Conservation (phyloP, 2,888 invertebrate species). For the Chymomyza procnemis region DNA sequence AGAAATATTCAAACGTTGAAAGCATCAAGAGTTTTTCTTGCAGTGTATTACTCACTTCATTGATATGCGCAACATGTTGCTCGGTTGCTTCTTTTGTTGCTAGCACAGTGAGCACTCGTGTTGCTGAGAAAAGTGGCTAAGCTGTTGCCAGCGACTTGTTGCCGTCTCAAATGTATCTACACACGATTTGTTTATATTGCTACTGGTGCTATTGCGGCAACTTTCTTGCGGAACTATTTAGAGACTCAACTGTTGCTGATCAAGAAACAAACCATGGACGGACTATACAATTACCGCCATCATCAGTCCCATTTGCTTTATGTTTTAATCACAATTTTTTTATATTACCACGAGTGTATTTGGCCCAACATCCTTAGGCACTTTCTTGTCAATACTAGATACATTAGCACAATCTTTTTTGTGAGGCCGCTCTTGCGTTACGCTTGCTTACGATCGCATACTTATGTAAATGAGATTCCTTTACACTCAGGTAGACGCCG, state of each 20-base stretch:
- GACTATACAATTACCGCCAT: too few relatives aligned
- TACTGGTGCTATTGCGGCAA: neutral
- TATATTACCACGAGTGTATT: neutral
- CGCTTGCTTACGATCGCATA: constrained; percentile 1
- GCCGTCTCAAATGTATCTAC: neutral
- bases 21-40: too few relatives aligned
- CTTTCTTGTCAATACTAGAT: neutral
- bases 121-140: too few relatives aligned
- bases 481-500: constrained; percentile 25
- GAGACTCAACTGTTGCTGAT: too few relatives aligned
- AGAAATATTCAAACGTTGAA: neutral
- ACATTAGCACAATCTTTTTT: neutral
- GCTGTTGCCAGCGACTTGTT: too few relatives aligned
- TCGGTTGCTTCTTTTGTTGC: too few relatives aligned
- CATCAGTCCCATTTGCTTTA: too few relatives aligned
- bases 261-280: too few relatives aligned
- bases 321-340: too few relatives aligned
- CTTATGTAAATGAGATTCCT: constrained; percentile 31
- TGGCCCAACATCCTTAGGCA: neutral
- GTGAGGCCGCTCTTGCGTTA: neutral
- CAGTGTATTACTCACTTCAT: too few relatives aligned
- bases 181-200: neutral
- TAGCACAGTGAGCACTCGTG: too few relatives aligned
- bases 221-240: neutral
- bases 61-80: too few relatives aligned